Evolutionary conservation across 2,888 invertebrate species (phyloP).

Genomic region (Pterobdella sp.): DNA sequence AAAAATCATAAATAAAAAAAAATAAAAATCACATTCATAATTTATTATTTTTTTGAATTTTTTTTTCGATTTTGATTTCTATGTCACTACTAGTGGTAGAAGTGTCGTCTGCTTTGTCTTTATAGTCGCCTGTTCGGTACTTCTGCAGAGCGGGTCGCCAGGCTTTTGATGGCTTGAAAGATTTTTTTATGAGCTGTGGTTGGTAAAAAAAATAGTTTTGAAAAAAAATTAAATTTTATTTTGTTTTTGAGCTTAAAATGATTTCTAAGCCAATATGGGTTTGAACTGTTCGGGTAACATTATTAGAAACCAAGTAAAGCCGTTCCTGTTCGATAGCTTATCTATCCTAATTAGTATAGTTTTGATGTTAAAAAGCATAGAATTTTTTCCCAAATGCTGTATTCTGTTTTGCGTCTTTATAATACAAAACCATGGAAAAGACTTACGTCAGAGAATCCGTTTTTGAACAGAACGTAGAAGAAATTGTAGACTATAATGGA

Average conservation of each 20-base stretch:
- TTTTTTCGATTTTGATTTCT: not conserved
- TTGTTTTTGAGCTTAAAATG: too few relatives aligned
- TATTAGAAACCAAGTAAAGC: too few relatives aligned
- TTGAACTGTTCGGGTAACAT: too few relatives aligned
- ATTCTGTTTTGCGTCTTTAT: too few relatives aligned
- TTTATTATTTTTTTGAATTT: not conserved
- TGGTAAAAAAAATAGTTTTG: too few relatives aligned
- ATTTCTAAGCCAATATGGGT: too few relatives aligned
- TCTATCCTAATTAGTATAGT: too few relatives aligned
- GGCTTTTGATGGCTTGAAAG: slow-evolving; percentile 43
- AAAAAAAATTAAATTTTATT: too few relatives aligned
- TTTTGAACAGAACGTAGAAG: slow-evolving; percentile 37
- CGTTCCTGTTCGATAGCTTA: too few relatives aligned
- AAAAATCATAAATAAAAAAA: too few relatives aligned
- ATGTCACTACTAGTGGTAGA: not conserved
- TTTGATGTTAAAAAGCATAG: too few relatives aligned
- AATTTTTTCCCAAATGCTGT: too few relatives aligned
- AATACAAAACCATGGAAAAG: not conserved
- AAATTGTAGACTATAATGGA: slow-evolving; percentile 39
- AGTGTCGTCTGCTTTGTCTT: not conserved
- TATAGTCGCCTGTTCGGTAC: slow-evolving; percentile 29
- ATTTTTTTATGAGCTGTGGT: slow-evolving; percentile 41
- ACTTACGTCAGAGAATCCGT: slow-evolving; percentile 34
- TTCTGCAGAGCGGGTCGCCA: slow-evolving; percentile 44
- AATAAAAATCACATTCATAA: not conserved